Percentiles rank a stretch among this genome's conserved stretches.
Evolutionary conservation across 2,888 invertebrate genomes (phyloP).

Genomic region (Bellardia bayeri): DNA sequence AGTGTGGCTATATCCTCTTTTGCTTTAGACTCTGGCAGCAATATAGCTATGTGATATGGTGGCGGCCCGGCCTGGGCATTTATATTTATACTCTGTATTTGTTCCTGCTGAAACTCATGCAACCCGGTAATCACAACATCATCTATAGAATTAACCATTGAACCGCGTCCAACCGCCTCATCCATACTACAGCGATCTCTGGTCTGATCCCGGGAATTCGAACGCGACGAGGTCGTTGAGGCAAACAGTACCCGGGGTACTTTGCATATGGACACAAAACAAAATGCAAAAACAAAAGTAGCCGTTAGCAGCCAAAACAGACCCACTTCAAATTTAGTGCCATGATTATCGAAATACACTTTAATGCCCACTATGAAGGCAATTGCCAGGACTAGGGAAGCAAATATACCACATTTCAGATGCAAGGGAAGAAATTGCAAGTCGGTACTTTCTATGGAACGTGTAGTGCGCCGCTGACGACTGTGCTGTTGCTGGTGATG

Average conservation of each 20-base stretch:
- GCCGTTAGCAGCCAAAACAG: conserved; percentile 88
- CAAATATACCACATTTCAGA: conserved; percentile 89
- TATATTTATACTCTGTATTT: conserved; percentile 68
- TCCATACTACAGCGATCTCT: conserved; percentile 74
- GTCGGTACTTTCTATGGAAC: conserved; percentile 77
- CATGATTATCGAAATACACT: conserved; percentile 89
- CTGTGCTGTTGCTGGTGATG: conserved; percentile 47
- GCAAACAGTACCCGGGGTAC: conserved; percentile 83
- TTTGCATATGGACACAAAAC: conserved; percentile 87
- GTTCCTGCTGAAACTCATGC: conserved; percentile 69
- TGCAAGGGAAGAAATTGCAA: conserved; percentile 84
- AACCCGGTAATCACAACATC: conserved; percentile 74
- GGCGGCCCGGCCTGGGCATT: conserved; percentile 86
- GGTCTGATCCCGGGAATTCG: conserved; percentile 74
- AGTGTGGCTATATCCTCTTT: conserved; percentile 74
- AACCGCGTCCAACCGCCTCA: conserved; percentile 53
- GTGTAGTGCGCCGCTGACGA: conserved; percentile 61
- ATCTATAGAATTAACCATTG: conserved; percentile 75
- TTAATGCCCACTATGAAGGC: conserved; percentile 89
- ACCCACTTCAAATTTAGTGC: conserved; percentile 86
- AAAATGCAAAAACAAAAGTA: conserved; percentile 87
- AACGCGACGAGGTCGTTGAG: conserved; percentile 74
- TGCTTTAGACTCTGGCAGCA: conserved; percentile 86
- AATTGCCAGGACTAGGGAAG: conserved; percentile 88
- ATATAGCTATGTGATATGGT: conserved; percentile 93